These are phyloP conservation scores for Poliocrania exsul DNA, from an alignment of 2,797 vertebrate species.

Conservation along the genomic window DNA sequence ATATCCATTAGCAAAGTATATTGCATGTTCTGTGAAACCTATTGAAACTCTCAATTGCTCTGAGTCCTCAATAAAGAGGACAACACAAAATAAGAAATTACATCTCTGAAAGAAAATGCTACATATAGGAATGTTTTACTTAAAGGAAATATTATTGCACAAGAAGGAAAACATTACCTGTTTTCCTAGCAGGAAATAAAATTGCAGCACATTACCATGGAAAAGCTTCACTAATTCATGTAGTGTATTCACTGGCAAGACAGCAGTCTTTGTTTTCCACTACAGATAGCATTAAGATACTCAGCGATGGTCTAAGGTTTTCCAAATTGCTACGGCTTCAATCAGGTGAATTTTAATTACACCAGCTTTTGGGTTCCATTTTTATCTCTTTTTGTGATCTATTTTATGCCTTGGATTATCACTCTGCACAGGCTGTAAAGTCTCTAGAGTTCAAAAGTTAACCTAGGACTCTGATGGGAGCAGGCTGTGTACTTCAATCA, in stretches of 20 bases:
- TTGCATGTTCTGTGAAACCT: neutral
- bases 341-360: neutral
- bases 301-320: neutral
- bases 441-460: neutral
- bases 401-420: neutral
- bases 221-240: neutral
- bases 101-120: neutral
- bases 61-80: neutral
- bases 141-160: neutral
- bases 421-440: neutral
- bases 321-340: neutral
- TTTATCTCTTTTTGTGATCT: neutral
- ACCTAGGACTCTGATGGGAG: neutral
- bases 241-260: neutral
- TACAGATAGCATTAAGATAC: neutral
- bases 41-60: neutral
- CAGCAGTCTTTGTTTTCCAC: neutral
- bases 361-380: neutral
- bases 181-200: neutral
- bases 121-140: neutral
- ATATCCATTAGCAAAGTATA: neutral
- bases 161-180: neutral
- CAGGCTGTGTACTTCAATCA: neutral
- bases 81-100: neutral
- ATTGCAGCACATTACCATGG: neutral